Percentiles rank a stretch among this genome's conserved stretches.
Conservation (phyloP, 92 coral and sea anemone species). For the Meandrina meandrites region DNA sequence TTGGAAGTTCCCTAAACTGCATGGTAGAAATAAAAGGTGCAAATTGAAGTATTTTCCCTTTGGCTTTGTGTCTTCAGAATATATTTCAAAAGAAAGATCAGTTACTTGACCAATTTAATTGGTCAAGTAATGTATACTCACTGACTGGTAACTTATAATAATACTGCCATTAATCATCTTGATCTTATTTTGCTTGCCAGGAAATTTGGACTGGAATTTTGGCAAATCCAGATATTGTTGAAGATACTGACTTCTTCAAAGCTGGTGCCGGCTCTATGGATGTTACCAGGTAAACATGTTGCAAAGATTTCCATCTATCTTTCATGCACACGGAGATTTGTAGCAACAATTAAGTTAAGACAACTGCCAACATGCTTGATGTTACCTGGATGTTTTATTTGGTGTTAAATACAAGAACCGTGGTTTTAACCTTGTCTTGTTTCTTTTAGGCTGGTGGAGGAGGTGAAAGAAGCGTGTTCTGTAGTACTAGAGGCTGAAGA, state of each 20-base stretch:
- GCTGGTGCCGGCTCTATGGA: constrained; percentile 99
- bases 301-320: not conserved
- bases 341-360: not conserved
- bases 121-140: too few species aligned
- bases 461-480: constrained; percentile 82
- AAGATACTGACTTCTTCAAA: constrained; percentile 94
- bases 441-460: constrained; percentile 89
- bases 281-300: constrained; percentile 78
- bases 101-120: too few species aligned
- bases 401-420: not conserved
- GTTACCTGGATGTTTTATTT: not conserved
- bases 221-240: constrained; percentile 78
- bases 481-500: constrained; percentile 89
- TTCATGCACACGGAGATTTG: not conserved
- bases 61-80: too few species aligned
- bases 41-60: too few species aligned
- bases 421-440: not conserved
- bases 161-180: too few species aligned
- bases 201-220: constrained; percentile 94
- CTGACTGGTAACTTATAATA: too few species aligned
- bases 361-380: not conserved
- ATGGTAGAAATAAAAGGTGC: too few species aligned
- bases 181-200: constrained; percentile 28
- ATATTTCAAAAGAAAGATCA: too few species aligned
- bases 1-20: too few species aligned